A percentile compares a stretch with the other conserved stretches of the same genome.
Conservation (phyloP, 2,888 invertebrate genomes). For the Hedychridium roseum region DNA sequence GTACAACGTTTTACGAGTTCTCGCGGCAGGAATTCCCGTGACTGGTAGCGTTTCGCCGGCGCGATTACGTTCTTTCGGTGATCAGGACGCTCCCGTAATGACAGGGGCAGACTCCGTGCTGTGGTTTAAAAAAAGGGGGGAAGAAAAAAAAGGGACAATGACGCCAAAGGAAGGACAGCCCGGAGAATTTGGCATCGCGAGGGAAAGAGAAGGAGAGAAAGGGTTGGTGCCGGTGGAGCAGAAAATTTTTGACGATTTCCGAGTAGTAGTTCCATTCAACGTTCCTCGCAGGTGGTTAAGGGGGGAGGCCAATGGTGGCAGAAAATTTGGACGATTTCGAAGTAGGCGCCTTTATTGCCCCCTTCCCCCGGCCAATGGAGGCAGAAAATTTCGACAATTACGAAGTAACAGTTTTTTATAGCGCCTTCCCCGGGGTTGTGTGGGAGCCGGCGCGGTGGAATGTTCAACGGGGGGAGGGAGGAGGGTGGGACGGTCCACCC, state of each 20-base stretch:
- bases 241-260: constrained; percentile 13
- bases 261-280: background rate
- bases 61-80: too few species aligned
- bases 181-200: too few species aligned
- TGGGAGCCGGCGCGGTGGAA: constrained; percentile 44
- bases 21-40: too few species aligned
- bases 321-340: constrained; percentile 24
- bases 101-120: too few species aligned
- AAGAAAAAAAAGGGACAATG: too few species aligned
- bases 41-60: too few species aligned
- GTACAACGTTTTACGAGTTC: too few species aligned
- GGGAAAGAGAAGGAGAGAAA: constrained; percentile 12
- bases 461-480: constrained; percentile 39
- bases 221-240: constrained; percentile 12
- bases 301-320: background rate
- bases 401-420: constrained; percentile 26
- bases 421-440: constrained; percentile 34
- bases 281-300: background rate
- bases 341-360: constrained; percentile 14
- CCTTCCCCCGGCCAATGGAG: constrained; percentile 5
- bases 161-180: too few species aligned
- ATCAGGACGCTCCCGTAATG: too few species aligned
- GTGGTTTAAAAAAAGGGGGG: too few species aligned
- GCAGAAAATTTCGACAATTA: constrained; percentile 16
- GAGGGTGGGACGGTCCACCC: constrained; percentile 24